phyloP scores from a whole-genome alignment of 2,797 vertebrate genomes.

The Hydrolagus colliei region DNA sequence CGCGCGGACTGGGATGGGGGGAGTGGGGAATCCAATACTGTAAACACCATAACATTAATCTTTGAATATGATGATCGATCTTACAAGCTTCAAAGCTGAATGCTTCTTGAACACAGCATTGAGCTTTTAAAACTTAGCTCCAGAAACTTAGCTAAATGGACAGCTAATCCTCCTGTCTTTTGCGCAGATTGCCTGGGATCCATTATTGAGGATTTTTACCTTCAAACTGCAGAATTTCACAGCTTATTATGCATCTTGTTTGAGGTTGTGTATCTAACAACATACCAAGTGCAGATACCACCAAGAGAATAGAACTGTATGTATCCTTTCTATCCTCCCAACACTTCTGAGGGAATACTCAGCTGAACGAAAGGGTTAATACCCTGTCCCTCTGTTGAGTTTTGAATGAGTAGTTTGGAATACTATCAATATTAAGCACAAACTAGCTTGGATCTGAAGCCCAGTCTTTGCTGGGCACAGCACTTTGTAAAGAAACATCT shows the following conservation, averaged over 20 bases:
- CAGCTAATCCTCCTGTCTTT: not conserved
- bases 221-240: not conserved
- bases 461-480: no score
- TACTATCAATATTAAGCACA: not conserved
- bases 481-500: no score
- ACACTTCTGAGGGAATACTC: not conserved
- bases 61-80: slow-evolving; percentile 5
- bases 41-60: slow-evolving; percentile 10
- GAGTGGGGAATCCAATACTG: not conserved
- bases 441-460: not conserved
- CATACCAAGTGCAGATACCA: not conserved
- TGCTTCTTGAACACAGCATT: not conserved
- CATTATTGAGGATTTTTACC: slow-evolving; percentile 6
- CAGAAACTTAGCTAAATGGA: not conserved
- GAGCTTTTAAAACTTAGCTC: not conserved
- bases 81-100: not conserved
- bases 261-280: not conserved
- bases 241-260: not conserved
- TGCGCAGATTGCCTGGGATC: not conserved
- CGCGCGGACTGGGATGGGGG: no score
- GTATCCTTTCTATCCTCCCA: not conserved
- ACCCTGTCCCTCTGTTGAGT: not conserved
- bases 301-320: not conserved
- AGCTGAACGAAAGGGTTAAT: not conserved
- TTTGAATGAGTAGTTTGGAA: not conserved